These are phyloP conservation scores for Anthonomus grandis DNA, from an alignment of 1,140 invertebrate species.

Conservation along the genomic window DNA sequence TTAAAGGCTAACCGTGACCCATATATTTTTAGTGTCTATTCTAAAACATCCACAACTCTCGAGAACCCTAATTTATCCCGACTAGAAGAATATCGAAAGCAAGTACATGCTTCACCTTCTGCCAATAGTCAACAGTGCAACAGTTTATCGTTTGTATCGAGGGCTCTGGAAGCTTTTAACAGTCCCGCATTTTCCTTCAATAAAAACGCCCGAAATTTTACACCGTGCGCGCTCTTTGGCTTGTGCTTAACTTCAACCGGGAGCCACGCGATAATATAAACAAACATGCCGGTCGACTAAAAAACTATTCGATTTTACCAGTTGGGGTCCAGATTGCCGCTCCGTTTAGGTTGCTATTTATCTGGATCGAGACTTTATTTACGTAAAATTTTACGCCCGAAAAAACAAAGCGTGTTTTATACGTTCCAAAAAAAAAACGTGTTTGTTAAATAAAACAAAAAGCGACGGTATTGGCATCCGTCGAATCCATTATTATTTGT, in stretches of 20 bases:
- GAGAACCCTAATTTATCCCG: no score
- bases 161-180: conserved; percentile 28
- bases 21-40: no score
- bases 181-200: conserved; percentile 20
- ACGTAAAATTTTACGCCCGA: conserved; percentile 13
- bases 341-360: conserved; percentile 12
- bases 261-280: conserved; percentile 44
- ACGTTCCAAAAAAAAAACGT: no score
- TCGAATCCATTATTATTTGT: no score
- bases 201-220: conserved; percentile 23
- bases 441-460: no score
- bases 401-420: conserved; percentile 1
- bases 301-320: conserved; percentile 33
- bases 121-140: conserved; percentile 28
- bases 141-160: conserved; percentile 29
- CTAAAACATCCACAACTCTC: no score
- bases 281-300: conserved; percentile 42
- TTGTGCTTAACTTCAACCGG: conserved; percentile 41
- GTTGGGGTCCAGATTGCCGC: conserved; percentile 26
- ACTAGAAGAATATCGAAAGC: no score
- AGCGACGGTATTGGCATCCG: no score
- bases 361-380: conserved; percentile 13
- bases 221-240: conserved; percentile 32
- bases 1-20: no score
- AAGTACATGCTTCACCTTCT: conserved; percentile 8